Base-by-base conservation (phyloP, 2,888 invertebrate species). In the Oscheius sp. region DNA sequence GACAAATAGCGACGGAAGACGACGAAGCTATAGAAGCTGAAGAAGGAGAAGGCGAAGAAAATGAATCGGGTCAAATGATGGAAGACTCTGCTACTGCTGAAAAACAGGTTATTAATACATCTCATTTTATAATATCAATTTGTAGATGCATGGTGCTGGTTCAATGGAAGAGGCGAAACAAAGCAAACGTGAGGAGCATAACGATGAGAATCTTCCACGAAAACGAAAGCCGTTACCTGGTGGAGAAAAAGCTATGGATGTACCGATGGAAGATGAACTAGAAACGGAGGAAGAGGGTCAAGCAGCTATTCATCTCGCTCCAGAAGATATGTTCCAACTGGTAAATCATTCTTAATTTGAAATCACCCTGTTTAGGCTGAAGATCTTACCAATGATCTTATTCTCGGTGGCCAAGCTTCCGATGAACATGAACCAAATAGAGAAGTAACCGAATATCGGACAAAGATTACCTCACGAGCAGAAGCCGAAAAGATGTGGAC, bases 101-200 rank as follows among this genome's bases (percentile, higher is more conserved):
- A 33, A 47, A 70, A 41, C 72, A 70, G 38, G 68, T 54, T 24
- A 8, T n/a, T 33, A 17, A 14, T 2, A 1, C 8, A 1, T 12
- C 17, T 54, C 12, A 4, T 3, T 14, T 20, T 54, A 17, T 1
- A 54, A 33, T 12, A 36, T 36, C n/a, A 8, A 5, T 9, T 59
- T 59, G 5, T 28, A 78, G 69, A 72, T 75, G 71, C 67, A 69
- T 30, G 80, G 81, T 36, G 68, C 72, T 20, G 80, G 82, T 14
- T 78, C 81, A 2, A 61, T 83, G 62, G 84, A 84, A 54, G 81
- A 83, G 51, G 83, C 84, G 9, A 69, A 56, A 8, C 70, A 77
- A 62, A 75, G 72, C 20, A 74, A 71, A 32, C 56, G 65, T 38
- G 72, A 76, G 8, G 71, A 73, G 28, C 65, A 64, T 22, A 68